Evolutionary conservation across 1,140 invertebrate species (phyloP).

Genomic region (Bombus picipes): DNA sequence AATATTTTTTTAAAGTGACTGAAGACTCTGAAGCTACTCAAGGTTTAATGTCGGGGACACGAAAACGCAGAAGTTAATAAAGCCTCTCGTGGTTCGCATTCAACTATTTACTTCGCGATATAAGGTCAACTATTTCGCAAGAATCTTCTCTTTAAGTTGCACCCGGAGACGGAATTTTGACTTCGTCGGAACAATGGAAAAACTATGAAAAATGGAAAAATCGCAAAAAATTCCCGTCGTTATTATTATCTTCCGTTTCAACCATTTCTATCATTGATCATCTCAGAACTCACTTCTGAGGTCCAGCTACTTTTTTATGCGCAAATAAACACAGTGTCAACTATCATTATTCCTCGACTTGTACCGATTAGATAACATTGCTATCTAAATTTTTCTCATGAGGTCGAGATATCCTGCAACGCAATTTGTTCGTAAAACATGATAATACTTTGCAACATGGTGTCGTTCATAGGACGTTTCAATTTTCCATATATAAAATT

Average conservation of each 20-base stretch:
- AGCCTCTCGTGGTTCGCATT: neutral
- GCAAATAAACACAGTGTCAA: neutral
- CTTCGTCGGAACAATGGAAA: neutral
- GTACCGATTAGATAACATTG: neutral
- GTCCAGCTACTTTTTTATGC: neutral
- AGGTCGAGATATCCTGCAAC: neutral
- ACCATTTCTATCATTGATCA: neutral
- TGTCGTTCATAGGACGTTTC: too few species aligned
- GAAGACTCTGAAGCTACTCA: neutral
- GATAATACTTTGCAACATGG: too few species aligned
- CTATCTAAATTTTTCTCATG: too few species aligned
- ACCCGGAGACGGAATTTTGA: neutral
- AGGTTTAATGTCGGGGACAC: neutral
- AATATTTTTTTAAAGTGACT: too few species aligned
- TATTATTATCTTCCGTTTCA: neutral
- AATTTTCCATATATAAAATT: too few species aligned
- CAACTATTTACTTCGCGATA: neutral
- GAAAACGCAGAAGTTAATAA: neutral
- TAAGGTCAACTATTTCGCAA: neutral
- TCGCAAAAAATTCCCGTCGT: neutral
- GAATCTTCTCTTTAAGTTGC: neutral
- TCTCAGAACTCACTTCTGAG: neutral
- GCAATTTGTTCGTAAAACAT: neutral
- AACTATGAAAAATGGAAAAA: neutral
- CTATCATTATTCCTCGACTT: neutral